Conservation (phyloP, 2,797 vertebrate species). For the Microctenopoma steveboyesi region DNA sequence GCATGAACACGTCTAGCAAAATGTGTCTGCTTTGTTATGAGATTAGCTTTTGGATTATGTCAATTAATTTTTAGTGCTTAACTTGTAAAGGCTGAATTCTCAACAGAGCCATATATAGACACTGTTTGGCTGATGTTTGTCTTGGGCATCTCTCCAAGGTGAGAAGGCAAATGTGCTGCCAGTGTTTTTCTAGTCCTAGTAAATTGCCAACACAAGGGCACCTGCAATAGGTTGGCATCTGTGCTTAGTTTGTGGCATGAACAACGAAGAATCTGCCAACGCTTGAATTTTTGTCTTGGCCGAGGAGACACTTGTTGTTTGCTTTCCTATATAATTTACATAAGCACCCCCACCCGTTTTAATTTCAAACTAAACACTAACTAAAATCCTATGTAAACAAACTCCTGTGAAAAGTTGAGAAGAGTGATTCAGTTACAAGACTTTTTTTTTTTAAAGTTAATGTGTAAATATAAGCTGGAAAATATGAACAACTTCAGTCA, state of each 20-base stretch:
- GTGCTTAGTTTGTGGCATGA: slow-evolving; percentile 21
- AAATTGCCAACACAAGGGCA: slow-evolving; percentile 46
- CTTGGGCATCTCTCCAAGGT: slow-evolving; percentile 57
- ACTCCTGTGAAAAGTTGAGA: not conserved
- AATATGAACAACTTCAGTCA: not conserved
- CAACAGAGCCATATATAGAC: slow-evolving; percentile 65
- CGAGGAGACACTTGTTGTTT: not conserved
- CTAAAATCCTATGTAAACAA: not conserved
- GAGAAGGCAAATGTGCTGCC: slow-evolving; percentile 33
- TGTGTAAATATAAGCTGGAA: not conserved
- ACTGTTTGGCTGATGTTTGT: slow-evolving; percentile 51
- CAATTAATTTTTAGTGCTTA: slow-evolving; percentile 15
- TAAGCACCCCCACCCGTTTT: not conserved
- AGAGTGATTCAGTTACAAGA: not conserved
- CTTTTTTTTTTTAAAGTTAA: not conserved
- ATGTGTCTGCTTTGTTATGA: slow-evolving; percentile 7
- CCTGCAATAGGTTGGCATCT: slow-evolving; percentile 54
- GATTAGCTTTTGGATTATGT: slow-evolving; percentile 35
- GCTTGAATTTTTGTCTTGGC: not conserved
- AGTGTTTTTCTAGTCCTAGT: slow-evolving; percentile 25
- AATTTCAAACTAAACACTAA: not conserved
- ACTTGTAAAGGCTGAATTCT: slow-evolving; percentile 15
- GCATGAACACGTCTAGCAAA: slow-evolving; percentile 10
- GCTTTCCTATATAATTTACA: not conserved
- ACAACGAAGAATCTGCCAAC: not conserved